These are phyloP conservation scores for Hystrix cristata DNA, from an alignment of 2,113 vertebrate species.

Conservation along the genomic window DNA sequence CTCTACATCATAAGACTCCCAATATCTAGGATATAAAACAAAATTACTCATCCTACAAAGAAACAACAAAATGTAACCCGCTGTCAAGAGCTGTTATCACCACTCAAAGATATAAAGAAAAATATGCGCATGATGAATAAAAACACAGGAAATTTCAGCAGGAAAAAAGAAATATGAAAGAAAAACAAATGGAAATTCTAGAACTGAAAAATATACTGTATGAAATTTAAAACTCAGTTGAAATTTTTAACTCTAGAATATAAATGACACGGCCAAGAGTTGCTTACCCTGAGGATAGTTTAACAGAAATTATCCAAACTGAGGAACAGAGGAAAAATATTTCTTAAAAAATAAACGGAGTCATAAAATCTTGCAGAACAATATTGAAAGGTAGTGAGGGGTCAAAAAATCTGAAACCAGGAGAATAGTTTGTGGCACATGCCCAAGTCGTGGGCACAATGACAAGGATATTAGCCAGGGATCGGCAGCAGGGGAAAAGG, in stretches of 20 bases:
- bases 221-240: neutral
- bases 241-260: neutral
- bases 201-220: neutral
- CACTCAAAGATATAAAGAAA: constrained; percentile 18
- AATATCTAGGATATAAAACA: neutral
- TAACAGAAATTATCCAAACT: neutral
- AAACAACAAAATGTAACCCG: neutral
- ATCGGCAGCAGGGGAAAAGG: neutral
- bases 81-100: neutral
- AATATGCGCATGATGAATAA: neutral
- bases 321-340: neutral
- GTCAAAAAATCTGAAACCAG: neutral
- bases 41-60: neutral
- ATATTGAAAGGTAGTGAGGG: neutral
- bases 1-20: neutral
- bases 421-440: neutral
- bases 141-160: neutral
- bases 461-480: neutral
- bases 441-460: neutral
- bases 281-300: neutral
- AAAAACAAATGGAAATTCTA: neutral
- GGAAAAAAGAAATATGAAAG: neutral
- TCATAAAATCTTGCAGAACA: neutral
- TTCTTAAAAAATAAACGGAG: neutral
- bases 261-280: neutral